Evolutionary conservation across 35 echinoderm and acorn worm species (phyloP).

Genomic region (Stichopus chloronotus): DNA sequence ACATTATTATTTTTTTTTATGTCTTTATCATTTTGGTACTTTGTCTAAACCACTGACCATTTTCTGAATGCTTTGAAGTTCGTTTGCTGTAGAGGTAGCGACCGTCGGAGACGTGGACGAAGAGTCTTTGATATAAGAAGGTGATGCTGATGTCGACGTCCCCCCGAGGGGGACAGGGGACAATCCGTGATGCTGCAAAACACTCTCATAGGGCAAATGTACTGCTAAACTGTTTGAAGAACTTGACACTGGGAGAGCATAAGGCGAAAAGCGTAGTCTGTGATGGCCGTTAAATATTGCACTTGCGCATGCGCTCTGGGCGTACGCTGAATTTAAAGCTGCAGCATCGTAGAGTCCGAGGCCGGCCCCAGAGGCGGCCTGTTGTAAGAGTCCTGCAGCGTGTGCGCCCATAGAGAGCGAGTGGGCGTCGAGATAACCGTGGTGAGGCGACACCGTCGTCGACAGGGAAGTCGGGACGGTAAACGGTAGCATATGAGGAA

Average conservation of each 20-base stretch:
- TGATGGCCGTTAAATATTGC: constrained; percentile 99
- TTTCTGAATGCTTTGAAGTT: constrained; percentile 98
- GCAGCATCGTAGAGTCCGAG: constrained; percentile 82
- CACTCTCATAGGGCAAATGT: constrained; percentile 84
- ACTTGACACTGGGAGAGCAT: constrained; percentile 75
- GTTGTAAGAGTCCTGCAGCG: constrained; percentile 58
- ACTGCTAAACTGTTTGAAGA: constrained; percentile 82
- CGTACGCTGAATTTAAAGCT: constrained; percentile 80
- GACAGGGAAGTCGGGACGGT: constrained; percentile 69
- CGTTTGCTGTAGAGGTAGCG: constrained; percentile 79
- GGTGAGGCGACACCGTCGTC: constrained; percentile 59
- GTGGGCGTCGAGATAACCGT: constrained; percentile 72
- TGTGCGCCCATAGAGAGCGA: constrained; percentile 70
- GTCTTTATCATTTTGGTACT: constrained; percentile 63
- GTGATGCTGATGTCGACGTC: constrained; percentile 51
- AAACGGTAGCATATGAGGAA: constrained; percentile 87
- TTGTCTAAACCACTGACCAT: constrained; percentile 95
- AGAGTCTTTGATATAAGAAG: constrained; percentile 51
- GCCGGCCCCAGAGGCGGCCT: constrained; percentile 41
- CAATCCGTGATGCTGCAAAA: constrained; percentile 57
- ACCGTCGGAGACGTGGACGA: constrained; percentile 75
- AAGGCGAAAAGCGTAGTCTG: constrained; percentile 90
- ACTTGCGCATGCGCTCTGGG: constrained; percentile 88
- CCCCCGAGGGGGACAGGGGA: constrained; percentile 51
- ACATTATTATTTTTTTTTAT: background rate